Conservation (phyloP, 2,888 invertebrate species). For the Taphrorychus bicolor region DNA sequence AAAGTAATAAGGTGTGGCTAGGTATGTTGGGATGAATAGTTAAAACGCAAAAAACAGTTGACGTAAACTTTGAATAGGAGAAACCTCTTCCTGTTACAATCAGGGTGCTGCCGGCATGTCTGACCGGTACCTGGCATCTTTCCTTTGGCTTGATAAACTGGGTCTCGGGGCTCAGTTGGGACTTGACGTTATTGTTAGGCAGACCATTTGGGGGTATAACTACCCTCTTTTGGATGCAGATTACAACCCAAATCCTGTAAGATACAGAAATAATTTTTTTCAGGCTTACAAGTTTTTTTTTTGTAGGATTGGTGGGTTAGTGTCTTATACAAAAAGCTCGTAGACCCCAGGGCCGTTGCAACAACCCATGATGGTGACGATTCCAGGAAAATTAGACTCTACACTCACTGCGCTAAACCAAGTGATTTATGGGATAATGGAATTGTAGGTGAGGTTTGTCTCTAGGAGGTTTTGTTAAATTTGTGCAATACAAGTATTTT, state of each 20-base stretch:
- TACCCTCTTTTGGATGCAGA: slow-evolving; percentile 70
- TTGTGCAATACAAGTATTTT: slow-evolving; percentile 9
- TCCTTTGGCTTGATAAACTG: slow-evolving; percentile 79
- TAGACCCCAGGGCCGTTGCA: slow-evolving; percentile 70
- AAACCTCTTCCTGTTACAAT: slow-evolving; percentile 79
- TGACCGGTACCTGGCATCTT: slow-evolving; percentile 72
- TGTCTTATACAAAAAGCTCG: slow-evolving; percentile 70
- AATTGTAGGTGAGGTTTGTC: slow-evolving; percentile 13
- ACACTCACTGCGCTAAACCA: slow-evolving; percentile 71
- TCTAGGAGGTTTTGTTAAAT: neutral
- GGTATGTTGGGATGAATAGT: slow-evolving; percentile 55
- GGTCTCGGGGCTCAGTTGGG: slow-evolving; percentile 72
- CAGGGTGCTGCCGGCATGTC: slow-evolving; percentile 77
- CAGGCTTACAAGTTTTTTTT: neutral
- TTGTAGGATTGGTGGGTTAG: slow-evolving; percentile 71
- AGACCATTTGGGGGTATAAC: slow-evolving; percentile 71
- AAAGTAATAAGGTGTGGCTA: slow-evolving; percentile 64
- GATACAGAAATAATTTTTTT: slow-evolving; percentile 29
- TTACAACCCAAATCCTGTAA: slow-evolving; percentile 69
- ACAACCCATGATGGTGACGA: slow-evolving; percentile 58
- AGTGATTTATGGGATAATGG: neutral
- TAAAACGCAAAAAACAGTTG: neutral
- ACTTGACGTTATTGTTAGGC: slow-evolving; percentile 71
- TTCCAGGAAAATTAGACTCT: slow-evolving; percentile 65
- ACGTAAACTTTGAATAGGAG: slow-evolving; percentile 58